These are phyloP conservation scores for Cotesia vestalis DNA, from an alignment of 1,140 invertebrate genomes.

Conservation along the genomic window DNA sequence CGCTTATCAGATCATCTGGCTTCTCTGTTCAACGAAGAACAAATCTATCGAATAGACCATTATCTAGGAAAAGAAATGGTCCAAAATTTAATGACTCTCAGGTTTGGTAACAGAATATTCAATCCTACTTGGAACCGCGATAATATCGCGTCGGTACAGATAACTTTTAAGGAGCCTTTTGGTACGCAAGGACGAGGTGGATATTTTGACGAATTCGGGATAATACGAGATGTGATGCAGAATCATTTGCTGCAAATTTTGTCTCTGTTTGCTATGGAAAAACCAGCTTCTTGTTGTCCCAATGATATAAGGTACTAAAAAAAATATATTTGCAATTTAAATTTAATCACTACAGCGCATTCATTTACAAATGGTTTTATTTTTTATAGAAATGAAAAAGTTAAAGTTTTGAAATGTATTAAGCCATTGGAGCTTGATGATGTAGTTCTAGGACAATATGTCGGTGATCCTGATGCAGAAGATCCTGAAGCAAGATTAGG, in stretches of 20 bases:
- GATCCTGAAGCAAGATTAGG: constrained; percentile 83
- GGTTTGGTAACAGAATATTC: constrained; percentile 91
- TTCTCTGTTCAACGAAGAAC: constrained; percentile 91
- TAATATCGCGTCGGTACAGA: constrained; percentile 93
- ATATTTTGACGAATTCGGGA: constrained; percentile 99
- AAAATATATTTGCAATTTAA: no score
- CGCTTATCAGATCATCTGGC: constrained; percentile 88
- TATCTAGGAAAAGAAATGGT: constrained; percentile 99
- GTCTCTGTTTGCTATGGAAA: constrained; percentile 98
- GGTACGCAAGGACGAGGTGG: constrained; percentile 98
- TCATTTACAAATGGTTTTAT: constrained; percentile 21
- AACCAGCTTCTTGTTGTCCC: constrained; percentile 91
- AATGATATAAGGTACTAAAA: constrained; percentile 93
- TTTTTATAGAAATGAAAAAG: constrained; percentile 68
- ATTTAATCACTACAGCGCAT: background rate
- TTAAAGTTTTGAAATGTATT: constrained; percentile 94
- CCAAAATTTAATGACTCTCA: constrained; percentile 95
- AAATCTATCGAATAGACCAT: constrained; percentile 98
- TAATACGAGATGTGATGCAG: constrained; percentile 99
- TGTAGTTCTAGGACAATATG: constrained; percentile 95
- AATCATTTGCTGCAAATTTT: constrained; percentile 98
- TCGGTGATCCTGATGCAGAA: constrained; percentile 85
- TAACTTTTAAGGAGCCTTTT: constrained; percentile 99
- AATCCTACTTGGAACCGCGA: constrained; percentile 93
- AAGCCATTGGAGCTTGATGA: constrained; percentile 80